These are phyloP conservation scores for Gonatopus flavifemur DNA, from an alignment of 1,140 invertebrate species.

Conservation along the genomic window DNA sequence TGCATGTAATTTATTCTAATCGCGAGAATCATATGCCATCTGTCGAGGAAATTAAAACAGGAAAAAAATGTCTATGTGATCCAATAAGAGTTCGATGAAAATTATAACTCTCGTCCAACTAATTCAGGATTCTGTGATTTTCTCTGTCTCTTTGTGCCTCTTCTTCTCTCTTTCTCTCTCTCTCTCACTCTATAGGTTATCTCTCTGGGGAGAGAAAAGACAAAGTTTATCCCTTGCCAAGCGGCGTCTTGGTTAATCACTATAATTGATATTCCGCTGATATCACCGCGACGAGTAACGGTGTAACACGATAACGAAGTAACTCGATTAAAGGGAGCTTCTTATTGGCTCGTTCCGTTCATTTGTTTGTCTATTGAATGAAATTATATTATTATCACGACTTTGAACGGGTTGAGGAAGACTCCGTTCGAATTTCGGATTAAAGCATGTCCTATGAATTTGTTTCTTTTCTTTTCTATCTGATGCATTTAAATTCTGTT, in stretches of 20 bases:
- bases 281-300: constrained; percentile 55
- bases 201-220: constrained; percentile 20
- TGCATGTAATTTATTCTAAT: too few species aligned
- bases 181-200: constrained; percentile 10
- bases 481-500: too few species aligned
- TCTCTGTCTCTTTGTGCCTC: constrained; percentile 13
- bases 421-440: too few species aligned
- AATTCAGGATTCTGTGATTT: too few species aligned
- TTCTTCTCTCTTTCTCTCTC: constrained; percentile 12
- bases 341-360: constrained; percentile 53
- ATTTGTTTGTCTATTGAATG: constrained; percentile 50
- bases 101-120: too few species aligned
- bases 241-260: constrained; percentile 59
- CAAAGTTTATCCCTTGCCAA: constrained; percentile 40
- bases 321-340: constrained; percentile 54
- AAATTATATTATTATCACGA: constrained; percentile 58
- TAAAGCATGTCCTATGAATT: too few species aligned
- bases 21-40: too few species aligned
- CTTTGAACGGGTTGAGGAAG: too few species aligned
- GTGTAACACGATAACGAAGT: constrained; percentile 53
- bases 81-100: too few species aligned
- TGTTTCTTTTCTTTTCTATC: too few species aligned
- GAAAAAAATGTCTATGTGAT: too few species aligned
- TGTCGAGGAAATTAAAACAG: too few species aligned
- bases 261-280: constrained; percentile 61